These are phyloP conservation scores for Minunthozetes semirufus DNA, from an alignment of 2,888 invertebrate species.

Conservation along the genomic window DNA sequence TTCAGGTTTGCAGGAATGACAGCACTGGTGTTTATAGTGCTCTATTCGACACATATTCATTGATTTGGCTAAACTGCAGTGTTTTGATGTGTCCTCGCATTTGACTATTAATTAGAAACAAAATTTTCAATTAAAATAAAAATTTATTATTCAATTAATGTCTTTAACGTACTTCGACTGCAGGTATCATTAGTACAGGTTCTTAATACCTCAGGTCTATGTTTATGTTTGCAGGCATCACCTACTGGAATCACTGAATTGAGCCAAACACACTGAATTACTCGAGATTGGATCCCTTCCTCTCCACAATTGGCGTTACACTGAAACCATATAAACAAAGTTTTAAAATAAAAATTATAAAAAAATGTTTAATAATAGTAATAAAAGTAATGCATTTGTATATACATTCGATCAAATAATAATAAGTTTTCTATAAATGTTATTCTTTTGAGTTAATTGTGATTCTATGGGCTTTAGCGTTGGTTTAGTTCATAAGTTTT, in stretches of 20 bases:
- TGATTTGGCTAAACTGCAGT: conserved; percentile 75
- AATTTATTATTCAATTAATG: neutral
- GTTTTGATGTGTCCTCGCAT: conserved; percentile 72
- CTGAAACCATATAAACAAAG: too few relatives aligned
- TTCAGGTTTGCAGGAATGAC: conserved; percentile 62
- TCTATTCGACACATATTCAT: conserved; percentile 80
- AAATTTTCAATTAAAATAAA: conserved; percentile 31
- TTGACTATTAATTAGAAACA: conserved; percentile 54
- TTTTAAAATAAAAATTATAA: too few relatives aligned
- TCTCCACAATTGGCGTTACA: conserved; percentile 76
- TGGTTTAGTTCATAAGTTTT: too few relatives aligned
- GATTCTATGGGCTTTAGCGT: too few relatives aligned
- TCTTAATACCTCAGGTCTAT: conserved; percentile 69
- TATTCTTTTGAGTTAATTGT: too few relatives aligned
- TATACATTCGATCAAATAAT: too few relatives aligned
- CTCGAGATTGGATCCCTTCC: conserved; percentile 76
- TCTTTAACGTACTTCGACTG: conserved; percentile 36
- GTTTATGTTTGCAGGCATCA: conserved; percentile 70
- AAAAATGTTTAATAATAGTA: too few relatives aligned
- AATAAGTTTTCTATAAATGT: too few relatives aligned
- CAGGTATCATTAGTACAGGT: conserved; percentile 57
- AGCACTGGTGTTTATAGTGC: conserved; percentile 77
- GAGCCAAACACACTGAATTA: conserved; percentile 87
- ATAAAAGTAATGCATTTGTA: too few relatives aligned
- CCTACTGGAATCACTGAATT: conserved; percentile 74